Evolutionary conservation across 1,140 invertebrate species (phyloP).

Genomic region (Heliconius hermathena): DNA sequence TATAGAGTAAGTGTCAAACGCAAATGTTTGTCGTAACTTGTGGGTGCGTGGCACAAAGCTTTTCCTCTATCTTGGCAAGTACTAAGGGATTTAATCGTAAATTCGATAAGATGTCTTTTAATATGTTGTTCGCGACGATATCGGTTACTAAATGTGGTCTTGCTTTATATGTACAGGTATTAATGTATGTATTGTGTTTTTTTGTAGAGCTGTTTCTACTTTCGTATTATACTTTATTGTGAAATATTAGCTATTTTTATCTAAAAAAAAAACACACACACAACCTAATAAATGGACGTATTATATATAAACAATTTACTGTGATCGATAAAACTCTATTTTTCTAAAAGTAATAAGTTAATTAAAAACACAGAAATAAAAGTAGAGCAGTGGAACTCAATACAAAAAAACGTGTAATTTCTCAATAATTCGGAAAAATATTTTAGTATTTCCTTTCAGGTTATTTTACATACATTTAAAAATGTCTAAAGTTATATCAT

Average conservation of each 20-base stretch:
- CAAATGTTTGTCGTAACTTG: constrained; percentile 28
- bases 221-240: too few species aligned
- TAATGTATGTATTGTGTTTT: background rate
- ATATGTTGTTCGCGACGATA: constrained; percentile 14
- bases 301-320: too few species aligned
- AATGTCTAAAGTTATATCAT: background rate
- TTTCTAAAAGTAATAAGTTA: too few species aligned
- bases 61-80: constrained; percentile 37
- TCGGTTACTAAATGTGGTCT: constrained; percentile 7
- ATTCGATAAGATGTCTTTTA: constrained; percentile 26
- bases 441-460: background rate
- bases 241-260: too few species aligned
- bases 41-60: constrained; percentile 35
- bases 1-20: constrained; percentile 25
- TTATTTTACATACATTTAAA: too few species aligned
- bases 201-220: background rate
- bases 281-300: too few species aligned
- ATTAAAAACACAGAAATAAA: too few species aligned
- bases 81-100: constrained; percentile 23
- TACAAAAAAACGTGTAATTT: too few species aligned
- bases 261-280: too few species aligned
- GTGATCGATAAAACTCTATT: too few species aligned
- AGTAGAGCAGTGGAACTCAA: too few species aligned
- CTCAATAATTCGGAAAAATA: background rate
- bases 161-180: background rate